Evolutionary conservation across 2,113 vertebrate genomes (phyloP).

Genomic region (Rhegmatorhina hoffmannsi): DNA sequence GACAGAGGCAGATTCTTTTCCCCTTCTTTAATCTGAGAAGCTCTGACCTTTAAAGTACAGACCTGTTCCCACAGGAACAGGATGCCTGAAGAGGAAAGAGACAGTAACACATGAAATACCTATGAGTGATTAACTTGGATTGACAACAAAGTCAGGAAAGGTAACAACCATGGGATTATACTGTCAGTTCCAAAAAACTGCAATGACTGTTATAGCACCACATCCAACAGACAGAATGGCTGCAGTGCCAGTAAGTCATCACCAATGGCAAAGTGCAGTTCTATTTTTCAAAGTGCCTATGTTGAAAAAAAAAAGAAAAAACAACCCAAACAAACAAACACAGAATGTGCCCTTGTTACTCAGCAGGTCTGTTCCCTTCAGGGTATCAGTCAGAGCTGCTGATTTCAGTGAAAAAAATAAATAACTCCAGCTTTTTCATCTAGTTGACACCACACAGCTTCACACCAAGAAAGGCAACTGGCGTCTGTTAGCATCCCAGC

Average conservation of each 20-base stretch:
- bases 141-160: constrained; percentile 28
- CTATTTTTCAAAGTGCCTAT: background rate
- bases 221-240: background rate
- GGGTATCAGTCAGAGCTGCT: background rate
- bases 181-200: constrained; percentile 28
- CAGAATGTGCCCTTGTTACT: background rate
- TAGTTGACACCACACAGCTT: background rate
- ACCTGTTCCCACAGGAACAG: constrained; percentile 9
- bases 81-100: constrained; percentile 12
- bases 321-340: background rate
- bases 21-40: constrained; percentile 5
- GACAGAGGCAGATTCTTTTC: constrained; percentile 9
- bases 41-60: constrained; percentile 46
- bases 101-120: constrained; percentile 31
- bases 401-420: background rate
- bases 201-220: background rate
- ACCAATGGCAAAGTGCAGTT: background rate
- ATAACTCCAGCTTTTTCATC: background rate
- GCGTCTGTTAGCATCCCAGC: background rate
- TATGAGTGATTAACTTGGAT: constrained; percentile 26
- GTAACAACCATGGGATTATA: background rate
- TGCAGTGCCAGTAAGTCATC: background rate
- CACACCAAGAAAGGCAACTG: background rate
- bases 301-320: background rate
- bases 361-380: background rate